phyloP scores from a whole-genome alignment of 2,888 invertebrate genomes.

The Athalia circularis region DNA sequence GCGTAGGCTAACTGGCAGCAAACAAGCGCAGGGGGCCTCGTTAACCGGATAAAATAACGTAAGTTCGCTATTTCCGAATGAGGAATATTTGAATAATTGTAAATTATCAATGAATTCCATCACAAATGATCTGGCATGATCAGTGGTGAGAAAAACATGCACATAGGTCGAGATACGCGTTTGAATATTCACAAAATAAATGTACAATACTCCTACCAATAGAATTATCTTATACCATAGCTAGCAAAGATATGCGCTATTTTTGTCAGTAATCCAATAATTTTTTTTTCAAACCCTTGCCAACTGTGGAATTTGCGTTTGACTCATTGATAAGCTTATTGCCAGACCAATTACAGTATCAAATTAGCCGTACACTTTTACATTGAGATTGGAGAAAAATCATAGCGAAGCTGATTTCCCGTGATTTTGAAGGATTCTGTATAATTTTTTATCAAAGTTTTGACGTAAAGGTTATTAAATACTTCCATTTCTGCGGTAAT shows the following conservation, averaged over 20 bases:
- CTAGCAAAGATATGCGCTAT: conserved; percentile 14
- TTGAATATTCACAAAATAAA: background rate
- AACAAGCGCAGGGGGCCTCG: conserved; percentile 65
- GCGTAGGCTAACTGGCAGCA: conserved; percentile 71
- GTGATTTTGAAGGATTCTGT: no score
- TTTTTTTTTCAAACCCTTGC: background rate
- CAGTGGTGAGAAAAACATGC: background rate
- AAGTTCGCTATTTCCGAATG: background rate
- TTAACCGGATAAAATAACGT: conserved; percentile 59
- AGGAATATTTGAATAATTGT: conserved; percentile 16
- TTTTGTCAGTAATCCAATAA: conserved; percentile 17
- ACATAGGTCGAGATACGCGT: background rate
- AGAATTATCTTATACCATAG: conserved; percentile 3
- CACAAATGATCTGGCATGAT: no score
- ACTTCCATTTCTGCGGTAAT: no score
- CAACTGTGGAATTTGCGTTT: no score
- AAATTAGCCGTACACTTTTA: no score
- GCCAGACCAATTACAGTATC: no score
- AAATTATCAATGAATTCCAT: background rate
- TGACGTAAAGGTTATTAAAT: no score
- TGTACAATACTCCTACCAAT: conserved; percentile 19
- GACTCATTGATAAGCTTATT: no score
- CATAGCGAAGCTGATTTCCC: no score
- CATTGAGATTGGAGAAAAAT: no score
- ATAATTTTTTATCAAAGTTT: no score